A percentile compares a stretch with the other conserved stretches of the same genome.
Evolutionary conservation across 2,888 invertebrate species (phyloP).

Genomic region (Lasioglossum vierecki): DNA sequence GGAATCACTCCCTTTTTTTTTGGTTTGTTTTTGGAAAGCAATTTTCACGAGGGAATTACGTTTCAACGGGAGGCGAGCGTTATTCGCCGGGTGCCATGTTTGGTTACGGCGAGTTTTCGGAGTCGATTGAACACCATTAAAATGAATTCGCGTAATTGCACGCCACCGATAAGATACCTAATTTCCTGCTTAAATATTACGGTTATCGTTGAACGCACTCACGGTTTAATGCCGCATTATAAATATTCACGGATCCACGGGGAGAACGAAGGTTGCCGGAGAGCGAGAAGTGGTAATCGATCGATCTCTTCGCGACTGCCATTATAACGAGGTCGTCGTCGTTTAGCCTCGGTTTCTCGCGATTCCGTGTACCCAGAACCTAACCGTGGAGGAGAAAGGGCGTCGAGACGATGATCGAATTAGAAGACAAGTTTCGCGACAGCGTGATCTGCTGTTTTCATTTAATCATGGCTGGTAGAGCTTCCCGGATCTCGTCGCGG

Average conservation of each 20-base stretch:
- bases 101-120: slow-evolving; percentile 26
- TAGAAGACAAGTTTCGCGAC: slow-evolving; percentile 34
- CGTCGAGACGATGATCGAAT: slow-evolving; percentile 22
- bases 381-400: neutral
- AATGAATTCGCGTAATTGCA: slow-evolving; percentile 52
- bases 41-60: slow-evolving; percentile 54
- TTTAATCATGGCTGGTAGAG: slow-evolving; percentile 20
- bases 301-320: neutral
- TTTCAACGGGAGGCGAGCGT: slow-evolving; percentile 8
- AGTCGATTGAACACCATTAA: slow-evolving; percentile 50
- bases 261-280: neutral
- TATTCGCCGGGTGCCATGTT: slow-evolving; percentile 39
- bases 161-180: slow-evolving; percentile 48
- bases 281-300: neutral
- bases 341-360: neutral
- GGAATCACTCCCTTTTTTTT: slow-evolving; percentile 21
- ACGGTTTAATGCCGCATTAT: slow-evolving; percentile 15
- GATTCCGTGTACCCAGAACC: neutral
- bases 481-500: slow-evolving; percentile 21
- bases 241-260: slow-evolving; percentile 17
- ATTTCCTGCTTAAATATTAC: slow-evolving; percentile 43
- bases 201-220: slow-evolving; percentile 41
- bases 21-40: slow-evolving; percentile 32
- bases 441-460: slow-evolving; percentile 38
- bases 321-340: slow-evolving; percentile 13